Evolutionary conservation across 1,140 invertebrate genomes (phyloP), one percentile per base, ranked within the genome.

Genomic region (Ostrea edulis): DNA sequence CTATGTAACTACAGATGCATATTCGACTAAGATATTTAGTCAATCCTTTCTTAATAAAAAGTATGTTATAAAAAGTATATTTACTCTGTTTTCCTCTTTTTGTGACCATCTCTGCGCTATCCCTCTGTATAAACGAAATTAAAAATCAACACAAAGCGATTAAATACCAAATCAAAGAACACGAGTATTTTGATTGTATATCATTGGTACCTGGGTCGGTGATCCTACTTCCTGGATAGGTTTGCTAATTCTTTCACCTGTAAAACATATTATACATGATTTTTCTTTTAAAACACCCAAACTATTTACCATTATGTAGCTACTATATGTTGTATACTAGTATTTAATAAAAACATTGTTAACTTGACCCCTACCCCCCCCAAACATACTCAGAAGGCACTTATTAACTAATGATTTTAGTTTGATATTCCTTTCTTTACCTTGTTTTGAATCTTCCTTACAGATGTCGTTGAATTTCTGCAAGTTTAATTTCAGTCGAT

Each of bases 191-290:
- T 58, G 17, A 20, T 62, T 62, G 14, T 25, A 14, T 35, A 44
- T 77, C 12, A 77, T 25, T 29, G 2, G 12, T 77, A 77, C 68
- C 29, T 77, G 25, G 22, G 9, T 9, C 0, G 35, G 68, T 12
- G 68, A 11, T 14, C 68, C 68, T 14, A 29, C 68, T 77, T 77
- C 68, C 68, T 77, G 68, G 14, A 77, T 77, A 9, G 68, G 68
- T 14, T 22, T 25, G 14, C 12, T 14, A 14, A 25, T 29, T 77
- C 11, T 25, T 35, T 25, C 68, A 77, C 68, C 68, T 77, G 29
- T 77, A 77, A 29, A n/a, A 62, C 17, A 62, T 62, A 17, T 29
- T 0, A 77, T 12, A 77, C 25, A 14, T 29, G 35, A 77, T 44
- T n/a, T n/a, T n/a, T n/a, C n/a, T n/a, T n/a, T n/a, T n/a, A n/a